Conservation (phyloP, 2,888 invertebrate species). For the Rutpela maculata region DNA sequence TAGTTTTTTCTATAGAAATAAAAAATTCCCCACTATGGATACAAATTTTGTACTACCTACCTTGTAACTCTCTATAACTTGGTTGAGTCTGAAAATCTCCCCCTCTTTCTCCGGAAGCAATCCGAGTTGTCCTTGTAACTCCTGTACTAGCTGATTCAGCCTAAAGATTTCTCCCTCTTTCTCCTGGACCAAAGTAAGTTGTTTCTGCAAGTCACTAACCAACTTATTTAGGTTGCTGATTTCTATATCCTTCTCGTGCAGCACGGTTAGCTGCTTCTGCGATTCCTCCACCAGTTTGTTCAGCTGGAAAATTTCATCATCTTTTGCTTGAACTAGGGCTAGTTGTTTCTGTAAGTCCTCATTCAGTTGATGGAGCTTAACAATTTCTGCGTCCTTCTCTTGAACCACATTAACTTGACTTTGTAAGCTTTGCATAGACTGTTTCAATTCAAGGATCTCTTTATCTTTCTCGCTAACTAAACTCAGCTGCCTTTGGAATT, state of each 20-base stretch:
- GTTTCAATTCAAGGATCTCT: slow-evolving; percentile 43
- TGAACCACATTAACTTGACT: slow-evolving; percentile 22
- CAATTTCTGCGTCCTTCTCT: slow-evolving; percentile 49
- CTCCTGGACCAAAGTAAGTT: slow-evolving; percentile 7
- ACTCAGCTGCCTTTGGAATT: slow-evolving; percentile 60
- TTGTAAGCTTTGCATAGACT: slow-evolving; percentile 33
- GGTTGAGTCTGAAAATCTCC: slow-evolving; percentile 49
- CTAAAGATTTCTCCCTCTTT: slow-evolving; percentile 41
- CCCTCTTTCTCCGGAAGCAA: slow-evolving; percentile 45
- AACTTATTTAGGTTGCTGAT: slow-evolving; percentile 47
- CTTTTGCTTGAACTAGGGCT: slow-evolving; percentile 47
- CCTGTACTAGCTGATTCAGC: slow-evolving; percentile 10
- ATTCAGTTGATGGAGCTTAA: slow-evolving; percentile 33
- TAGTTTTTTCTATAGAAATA: no score
- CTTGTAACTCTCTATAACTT: slow-evolving; percentile 47
- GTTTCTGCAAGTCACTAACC: slow-evolving; percentile 42
- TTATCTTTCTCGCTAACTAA: slow-evolving; percentile 38
- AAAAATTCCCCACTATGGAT: no score
- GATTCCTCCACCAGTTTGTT: slow-evolving; percentile 58
- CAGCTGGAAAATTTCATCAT: slow-evolving; percentile 54
- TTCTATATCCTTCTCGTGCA: slow-evolving; percentile 56
- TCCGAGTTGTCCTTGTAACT: slow-evolving; percentile 48
- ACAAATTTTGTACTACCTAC: no score
- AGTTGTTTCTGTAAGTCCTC: slow-evolving; percentile 35
- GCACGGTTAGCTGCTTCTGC: slow-evolving; percentile 50